Base-by-base conservation (phyloP, 2,888 invertebrate species). In the Apotomis betuletana region DNA sequence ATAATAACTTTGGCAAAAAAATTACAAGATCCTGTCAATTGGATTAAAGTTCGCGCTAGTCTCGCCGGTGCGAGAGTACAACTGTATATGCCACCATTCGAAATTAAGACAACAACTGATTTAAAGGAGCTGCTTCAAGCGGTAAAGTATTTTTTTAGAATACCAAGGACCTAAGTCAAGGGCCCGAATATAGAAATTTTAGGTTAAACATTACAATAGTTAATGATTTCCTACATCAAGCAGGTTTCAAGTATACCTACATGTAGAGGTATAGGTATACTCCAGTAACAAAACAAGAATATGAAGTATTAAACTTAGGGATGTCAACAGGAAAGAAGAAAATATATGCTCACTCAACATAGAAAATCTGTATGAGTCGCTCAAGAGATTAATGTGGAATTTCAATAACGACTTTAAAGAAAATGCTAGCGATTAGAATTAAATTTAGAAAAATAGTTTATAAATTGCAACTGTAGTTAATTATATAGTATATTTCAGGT, bases 81-180 rank as follows among this genome's bases (percentile, higher is more conserved):
- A 13, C 69, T 83, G 1, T 78, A 67, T 46, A n/a, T 85, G 0
- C 88, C 88, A 3, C 77, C 75, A 69, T 75, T 83, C 9, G 60
- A 78, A 49, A 76, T 81, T 3, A 52, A 65, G 3, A 79, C 81
- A 2, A 15, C 69, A 6, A 76, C 77, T 8, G 72, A 87, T 70
- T 49, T 87, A 12, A 69, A 51, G 49, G 67, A 77, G 3, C 57
- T 82, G 15, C 76, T 86, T 54, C 44, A 63, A 58, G 69, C 78
- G 80, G 89, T 88, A 78, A 49, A 10, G 9, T 49, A 49, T 49
- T 49, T 49, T 49, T 49, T 8, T 3, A 10, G 49, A 49, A 10
- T 10, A 49, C 6, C 9, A 10, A 27, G 27, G 27, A 27, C 27
- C 27, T 27, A 27, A 27, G 27, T 27, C 27, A 27, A 27, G 27